Evolutionary conservation across 2,888 invertebrate species (phyloP).

Genomic region (Lottia gigantea): DNA sequence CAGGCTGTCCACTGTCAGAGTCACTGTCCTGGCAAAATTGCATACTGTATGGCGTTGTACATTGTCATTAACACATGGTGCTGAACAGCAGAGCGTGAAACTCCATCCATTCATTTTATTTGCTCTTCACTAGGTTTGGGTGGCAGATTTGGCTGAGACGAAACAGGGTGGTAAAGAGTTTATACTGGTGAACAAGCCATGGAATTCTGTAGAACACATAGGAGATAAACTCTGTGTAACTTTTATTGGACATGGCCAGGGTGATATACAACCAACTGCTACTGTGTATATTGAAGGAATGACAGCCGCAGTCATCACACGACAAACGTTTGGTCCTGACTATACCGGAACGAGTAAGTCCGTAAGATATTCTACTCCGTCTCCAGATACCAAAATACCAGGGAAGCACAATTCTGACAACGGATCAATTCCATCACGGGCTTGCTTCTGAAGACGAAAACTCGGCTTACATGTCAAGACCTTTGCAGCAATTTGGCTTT

Average conservation of each 20-base stretch:
- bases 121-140: constrained; percentile 14
- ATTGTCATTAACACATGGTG: no score
- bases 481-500: no score
- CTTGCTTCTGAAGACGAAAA: no score
- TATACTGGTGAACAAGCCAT: constrained; percentile 16
- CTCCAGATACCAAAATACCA: no score
- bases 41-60: no score
- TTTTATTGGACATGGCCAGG: constrained; percentile 13
- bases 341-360: not conserved
- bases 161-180: constrained; percentile 14
- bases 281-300: constrained; percentile 10
- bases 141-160: constrained; percentile 15
- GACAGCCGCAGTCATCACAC: not conserved
- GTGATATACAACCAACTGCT: constrained; percentile 11
- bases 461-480: no score
- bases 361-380: no score
- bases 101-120: not conserved
- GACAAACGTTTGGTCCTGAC: not conserved
- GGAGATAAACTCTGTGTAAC: constrained; percentile 15
- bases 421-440: no score
- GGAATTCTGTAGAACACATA: constrained; percentile 9
- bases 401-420: no score
- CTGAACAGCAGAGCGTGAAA: no score
- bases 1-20: no score
- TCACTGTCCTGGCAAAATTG: no score